Evolutionary conservation across 2,113 vertebrate species (phyloP), one percentile per base, ranked within the genome.

Genomic region (Atlantisia rogersi): DNA sequence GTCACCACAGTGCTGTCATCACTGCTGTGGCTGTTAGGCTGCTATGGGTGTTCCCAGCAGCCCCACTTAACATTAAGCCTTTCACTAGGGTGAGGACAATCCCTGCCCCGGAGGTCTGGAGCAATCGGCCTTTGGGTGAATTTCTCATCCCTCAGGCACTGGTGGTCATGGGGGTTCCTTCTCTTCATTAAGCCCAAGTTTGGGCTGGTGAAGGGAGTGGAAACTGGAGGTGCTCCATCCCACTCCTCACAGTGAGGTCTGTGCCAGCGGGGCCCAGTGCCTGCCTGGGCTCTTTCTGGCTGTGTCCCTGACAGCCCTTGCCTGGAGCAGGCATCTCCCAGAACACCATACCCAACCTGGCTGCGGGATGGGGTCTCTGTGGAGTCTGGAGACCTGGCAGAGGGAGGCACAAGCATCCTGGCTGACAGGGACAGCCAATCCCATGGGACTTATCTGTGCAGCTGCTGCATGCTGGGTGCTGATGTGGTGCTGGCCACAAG

Each of bases 241-340:
- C 12, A 5, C 14, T 22, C 35, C 22, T 39, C 1, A 0, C 0
- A 1, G 22, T 3, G 16, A 31, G 42, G 10, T 42, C 65, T 77
- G 64, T 48, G 84, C 26, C 65, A 69, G 59, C 53, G 2, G 16
- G 56, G 39, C 32, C 40, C 5, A 8, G 12, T 40, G 52, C 63
- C 37, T 6, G 0, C 10, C 0, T 5, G 37, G 28, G 56, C 63
- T 70, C 25, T 20, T 50, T 21, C 40, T 5, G 1, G 21, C 44
- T 18, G 4, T 5, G 32, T 18, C 7, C 11, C 62, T 44, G 44
- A 12, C 50, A 60, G 67, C 35, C 68, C 32, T 63, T 4, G 4
- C 5, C 55, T 15, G 25, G 22, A 20, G n/a, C 4, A 2, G 31
- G 20, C 55, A 48, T 6, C 12, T 59, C 48, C 42, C 42, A 11